These are phyloP conservation scores for Oxycera nigricornis DNA, from an alignment of 2,888 invertebrate genomes.

Conservation along the genomic window DNA sequence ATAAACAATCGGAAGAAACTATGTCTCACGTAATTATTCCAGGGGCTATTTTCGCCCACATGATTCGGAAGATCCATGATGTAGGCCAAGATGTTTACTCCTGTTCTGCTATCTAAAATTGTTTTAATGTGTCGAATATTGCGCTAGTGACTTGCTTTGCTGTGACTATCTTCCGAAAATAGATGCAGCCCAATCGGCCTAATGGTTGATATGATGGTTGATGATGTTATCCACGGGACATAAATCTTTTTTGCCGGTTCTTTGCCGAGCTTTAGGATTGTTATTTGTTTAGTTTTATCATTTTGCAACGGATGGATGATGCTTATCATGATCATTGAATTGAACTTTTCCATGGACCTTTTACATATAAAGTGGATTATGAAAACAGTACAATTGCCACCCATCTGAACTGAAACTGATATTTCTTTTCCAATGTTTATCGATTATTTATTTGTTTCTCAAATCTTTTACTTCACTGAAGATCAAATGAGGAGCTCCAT, in stretches of 20 bases:
- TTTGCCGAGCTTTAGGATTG: too few species aligned
- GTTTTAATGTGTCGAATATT: neutral
- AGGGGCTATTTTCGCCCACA: slow-evolving; percentile 21
- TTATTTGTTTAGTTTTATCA: too few species aligned
- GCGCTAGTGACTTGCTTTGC: neutral
- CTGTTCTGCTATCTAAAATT: neutral
- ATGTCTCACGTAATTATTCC: neutral
- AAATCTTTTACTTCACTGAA: too few species aligned
- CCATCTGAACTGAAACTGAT: too few species aligned
- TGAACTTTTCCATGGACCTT: too few species aligned
- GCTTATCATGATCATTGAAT: too few species aligned
- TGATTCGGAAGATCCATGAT: slow-evolving; percentile 9
- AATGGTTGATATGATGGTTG: neutral
- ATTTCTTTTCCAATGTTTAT: too few species aligned
- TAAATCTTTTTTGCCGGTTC: neutral
- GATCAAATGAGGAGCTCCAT: too few species aligned
- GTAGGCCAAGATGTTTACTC: slow-evolving; percentile 22
- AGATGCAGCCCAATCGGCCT: neutral
- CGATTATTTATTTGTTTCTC: too few species aligned
- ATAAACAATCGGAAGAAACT: slow-evolving; percentile 22
- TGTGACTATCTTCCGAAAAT: neutral
- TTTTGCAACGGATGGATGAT: too few species aligned
- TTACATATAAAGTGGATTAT: too few species aligned
- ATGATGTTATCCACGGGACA: neutral
- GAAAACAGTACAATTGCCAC: too few species aligned